Conservation (phyloP, 1,140 invertebrate species). For the Myzus persicae region DNA sequence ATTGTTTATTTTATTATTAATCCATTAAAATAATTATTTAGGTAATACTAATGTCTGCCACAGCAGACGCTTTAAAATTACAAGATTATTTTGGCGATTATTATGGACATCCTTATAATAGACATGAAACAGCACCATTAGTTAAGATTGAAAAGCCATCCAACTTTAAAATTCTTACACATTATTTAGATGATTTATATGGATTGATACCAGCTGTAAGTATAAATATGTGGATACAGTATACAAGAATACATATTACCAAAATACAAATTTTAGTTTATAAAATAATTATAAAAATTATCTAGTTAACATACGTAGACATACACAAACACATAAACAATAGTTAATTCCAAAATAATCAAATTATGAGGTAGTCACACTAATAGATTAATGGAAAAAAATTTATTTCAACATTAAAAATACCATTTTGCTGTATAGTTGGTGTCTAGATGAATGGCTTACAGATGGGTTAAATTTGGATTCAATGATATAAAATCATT, state of each 20-base stretch:
- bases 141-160: constrained; percentile 68
- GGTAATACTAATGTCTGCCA: constrained; percentile 89
- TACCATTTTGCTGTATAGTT: too few species aligned
- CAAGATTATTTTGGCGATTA: constrained; percentile 74
- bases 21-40: constrained; percentile 62
- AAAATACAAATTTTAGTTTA: background rate
- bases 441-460: too few species aligned
- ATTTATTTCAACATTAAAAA: too few species aligned
- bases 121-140: constrained; percentile 67
- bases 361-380: too few species aligned
- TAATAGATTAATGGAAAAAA: too few species aligned
- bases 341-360: too few species aligned
- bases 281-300: too few species aligned
- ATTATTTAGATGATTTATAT: constrained; percentile 72
- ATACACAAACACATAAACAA: too few species aligned
- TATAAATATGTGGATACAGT: background rate
- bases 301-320: too few species aligned
- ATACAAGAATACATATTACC: background rate
- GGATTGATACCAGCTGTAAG: constrained; percentile 23
- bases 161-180: constrained; percentile 70
- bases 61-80: constrained; percentile 78
- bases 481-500: too few species aligned
- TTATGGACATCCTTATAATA: constrained; percentile 66
- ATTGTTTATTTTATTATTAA: constrained; percentile 27
- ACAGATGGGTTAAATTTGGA: too few species aligned